Conservation (phyloP, 2,888 invertebrate genomes). For the Capitulum mitella region DNA sequence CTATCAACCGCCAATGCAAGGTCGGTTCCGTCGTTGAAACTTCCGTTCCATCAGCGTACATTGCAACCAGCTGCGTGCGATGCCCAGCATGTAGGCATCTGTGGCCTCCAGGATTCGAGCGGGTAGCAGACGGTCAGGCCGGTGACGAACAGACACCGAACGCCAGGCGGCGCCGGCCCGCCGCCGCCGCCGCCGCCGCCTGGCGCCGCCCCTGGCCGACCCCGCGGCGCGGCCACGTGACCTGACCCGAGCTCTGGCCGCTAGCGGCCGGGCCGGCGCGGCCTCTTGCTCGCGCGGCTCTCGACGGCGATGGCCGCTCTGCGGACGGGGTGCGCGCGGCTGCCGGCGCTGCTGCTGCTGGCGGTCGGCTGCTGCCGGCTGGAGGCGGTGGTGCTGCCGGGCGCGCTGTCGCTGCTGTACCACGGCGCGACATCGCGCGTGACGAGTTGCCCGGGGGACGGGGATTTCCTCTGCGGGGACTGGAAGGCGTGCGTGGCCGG, state of each 20-base stretch:
- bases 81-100: too few relatives aligned
- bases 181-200: background rate
- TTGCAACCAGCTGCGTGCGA: too few relatives aligned
- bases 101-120: too few relatives aligned
- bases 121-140: too few relatives aligned
- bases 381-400: background rate
- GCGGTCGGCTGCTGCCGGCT: too few relatives aligned
- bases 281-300: background rate
- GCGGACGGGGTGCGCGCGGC: background rate
- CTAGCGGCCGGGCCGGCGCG: background rate
- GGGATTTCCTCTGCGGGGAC: background rate
- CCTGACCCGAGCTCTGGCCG: background rate
- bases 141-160: too few relatives aligned
- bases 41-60: too few relatives aligned
- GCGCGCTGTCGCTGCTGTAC: background rate
- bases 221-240: background rate
- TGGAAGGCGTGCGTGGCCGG: background rate
- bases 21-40: too few relatives aligned
- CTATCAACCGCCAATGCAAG: too few relatives aligned
- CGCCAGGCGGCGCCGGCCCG: background rate
- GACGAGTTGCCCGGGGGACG: background rate
- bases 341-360: background rate
- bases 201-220: background rate
- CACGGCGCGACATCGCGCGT: background rate
- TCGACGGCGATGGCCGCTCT: background rate